phyloP scores from a whole-genome alignment of 1,140 invertebrate genomes.

The Bombus superbus region DNA sequence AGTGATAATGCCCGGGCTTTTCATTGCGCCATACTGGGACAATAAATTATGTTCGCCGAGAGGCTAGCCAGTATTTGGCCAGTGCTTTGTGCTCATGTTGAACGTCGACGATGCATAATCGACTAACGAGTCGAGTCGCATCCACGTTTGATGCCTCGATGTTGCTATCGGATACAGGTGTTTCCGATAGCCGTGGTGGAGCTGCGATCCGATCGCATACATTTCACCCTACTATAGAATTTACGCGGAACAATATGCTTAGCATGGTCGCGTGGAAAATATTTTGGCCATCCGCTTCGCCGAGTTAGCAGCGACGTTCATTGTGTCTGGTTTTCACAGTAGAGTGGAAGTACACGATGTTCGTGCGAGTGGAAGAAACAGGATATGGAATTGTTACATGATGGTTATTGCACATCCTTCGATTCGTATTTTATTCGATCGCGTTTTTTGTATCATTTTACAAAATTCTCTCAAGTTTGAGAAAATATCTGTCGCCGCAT shows the following conservation, averaged over 20 bases:
- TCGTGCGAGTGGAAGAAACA: too few species aligned
- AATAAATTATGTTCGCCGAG: conserved; percentile 50
- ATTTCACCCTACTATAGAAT: conserved; percentile 20
- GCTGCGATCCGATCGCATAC: background rate
- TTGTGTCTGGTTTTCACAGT: background rate
- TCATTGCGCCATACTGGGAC: conserved; percentile 32
- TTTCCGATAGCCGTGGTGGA: conserved; percentile 26
- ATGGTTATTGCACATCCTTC: too few species aligned
- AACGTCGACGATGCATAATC: conserved; percentile 50
- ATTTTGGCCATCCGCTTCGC: background rate
- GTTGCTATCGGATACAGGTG: conserved; percentile 50
- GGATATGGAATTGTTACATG: too few species aligned
- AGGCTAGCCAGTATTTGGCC: conserved; percentile 37
- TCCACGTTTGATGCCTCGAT: conserved; percentile 45
- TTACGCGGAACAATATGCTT: conserved; percentile 28
- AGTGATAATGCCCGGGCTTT: conserved; percentile 49
- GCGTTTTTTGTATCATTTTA: too few species aligned
- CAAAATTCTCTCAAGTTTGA: too few species aligned
- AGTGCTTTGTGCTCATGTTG: conserved; percentile 39
- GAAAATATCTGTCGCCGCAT: too few species aligned
- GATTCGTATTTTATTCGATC: too few species aligned
- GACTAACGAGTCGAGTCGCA: conserved; percentile 43
- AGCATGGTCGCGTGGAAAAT: conserved; percentile 13
- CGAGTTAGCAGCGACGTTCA: background rate
- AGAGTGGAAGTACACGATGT: background rate